Evolutionary conservation across 2,797 vertebrate genomes (phyloP).

Genomic region (Urophycis tenuis): DNA sequence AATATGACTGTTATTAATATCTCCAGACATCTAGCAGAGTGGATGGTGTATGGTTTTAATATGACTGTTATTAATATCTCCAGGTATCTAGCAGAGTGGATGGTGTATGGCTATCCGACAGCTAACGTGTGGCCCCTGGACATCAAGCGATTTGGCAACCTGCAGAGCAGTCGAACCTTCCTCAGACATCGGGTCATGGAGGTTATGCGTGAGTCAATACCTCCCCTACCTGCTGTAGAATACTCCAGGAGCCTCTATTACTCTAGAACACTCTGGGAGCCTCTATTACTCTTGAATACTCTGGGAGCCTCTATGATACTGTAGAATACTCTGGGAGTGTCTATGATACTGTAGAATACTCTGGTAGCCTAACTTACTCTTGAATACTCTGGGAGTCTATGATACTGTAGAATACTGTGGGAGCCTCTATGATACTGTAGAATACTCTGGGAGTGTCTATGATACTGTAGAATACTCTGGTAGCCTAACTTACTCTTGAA

Average conservation of each 20-base stretch:
- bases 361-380: background rate
- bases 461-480: no score
- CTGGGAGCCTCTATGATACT: background rate
- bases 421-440: no score
- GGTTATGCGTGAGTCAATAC: conserved; percentile 88
- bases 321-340: background rate
- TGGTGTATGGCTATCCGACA: conserved; percentile 87
- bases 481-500: no score
- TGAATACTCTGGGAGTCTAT: background rate
- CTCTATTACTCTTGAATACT: background rate
- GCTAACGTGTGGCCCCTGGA: conserved; percentile 93
- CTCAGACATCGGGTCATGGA: conserved; percentile 97
- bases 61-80: background rate
- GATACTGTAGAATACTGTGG: no score
- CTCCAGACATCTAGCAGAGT: conserved; percentile 67
- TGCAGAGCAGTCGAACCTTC: conserved; percentile 97
- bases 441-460: no score
- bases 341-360: background rate
- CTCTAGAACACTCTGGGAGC: background rate
- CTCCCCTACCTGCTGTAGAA: background rate
- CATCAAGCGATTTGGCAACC: conserved; percentile 88
- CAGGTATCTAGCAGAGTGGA: conserved; percentile 96
- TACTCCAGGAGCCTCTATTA: no score
- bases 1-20: no score
- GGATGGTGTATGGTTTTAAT: background rate